Evolutionary conservation across 2,888 invertebrate genomes (phyloP), one percentile per base, ranked within the genome.

Genomic region (Allacma fusca): DNA sequence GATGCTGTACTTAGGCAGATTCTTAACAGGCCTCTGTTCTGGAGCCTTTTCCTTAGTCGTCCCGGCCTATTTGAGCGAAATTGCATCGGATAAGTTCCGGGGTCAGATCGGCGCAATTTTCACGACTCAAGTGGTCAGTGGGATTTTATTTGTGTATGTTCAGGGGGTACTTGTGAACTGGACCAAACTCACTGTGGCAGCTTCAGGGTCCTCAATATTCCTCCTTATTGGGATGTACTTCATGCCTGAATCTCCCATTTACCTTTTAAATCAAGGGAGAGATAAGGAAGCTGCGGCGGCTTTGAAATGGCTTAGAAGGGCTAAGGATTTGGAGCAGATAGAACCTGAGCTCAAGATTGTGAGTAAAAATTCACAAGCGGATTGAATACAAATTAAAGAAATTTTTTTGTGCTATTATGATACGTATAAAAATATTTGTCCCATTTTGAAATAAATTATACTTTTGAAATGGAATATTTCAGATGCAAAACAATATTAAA

Each of bases 51-150:
- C 94, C 84, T 91, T 94, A 23, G 92, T 93, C 0, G 93, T 92
- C 0, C 96, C 96, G 0, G 90, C 95, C 80, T 95, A 94, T 85
- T 92, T 92, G 5, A 92, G 91, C 62, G 97, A 97, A 88, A 94
- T 95, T 67, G 91, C 95, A 0, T 92, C 95, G 83, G 93, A 92
- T 83, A 91, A 92, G 29, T 91, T 95, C 83, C 89, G 97, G 77
- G 97, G 97, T 0, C 21, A 40, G n/a, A 21, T 76, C 5, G 26
- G 59, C 4, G 4, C 40, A 28, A 29, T 76, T 13, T 62, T 62
- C 26, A 62, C 73, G 0, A 7, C 40, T 7, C 73, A 73, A 62
- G 12, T 73, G 0, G 73, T 73, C 23, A 26, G 28, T 23, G 73
- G 73, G 5, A 73, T 73, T 7, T 62, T 73, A 1, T 34, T 73